Evolutionary conservation across 2,888 invertebrate genomes (phyloP), one percentile per base, ranked within the genome.

Genomic region (Sinotaia quadrata): DNA sequence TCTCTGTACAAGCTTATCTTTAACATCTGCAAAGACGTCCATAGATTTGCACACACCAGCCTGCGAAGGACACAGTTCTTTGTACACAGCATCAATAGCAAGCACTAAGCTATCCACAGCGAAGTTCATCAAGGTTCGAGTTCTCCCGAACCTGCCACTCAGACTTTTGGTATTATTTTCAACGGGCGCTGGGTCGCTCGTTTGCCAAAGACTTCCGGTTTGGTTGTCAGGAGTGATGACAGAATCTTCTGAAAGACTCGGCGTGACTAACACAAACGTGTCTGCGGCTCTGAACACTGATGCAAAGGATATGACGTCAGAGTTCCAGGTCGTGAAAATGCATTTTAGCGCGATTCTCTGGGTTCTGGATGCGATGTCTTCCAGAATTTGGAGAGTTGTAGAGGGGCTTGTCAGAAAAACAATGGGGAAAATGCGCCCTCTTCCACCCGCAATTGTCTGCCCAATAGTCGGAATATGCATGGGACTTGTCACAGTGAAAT

Each of bases 241-340:
- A 18, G 29, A 36, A n/a, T 27, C 34, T 21, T 41, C 58, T 7
- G 27, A 18, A 37, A 54, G 29, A 24, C 29, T 44, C 3, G 68
- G 66, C 36, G 60, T 36, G 15, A 68, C 56, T 3, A 67, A 29
- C 21, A 72, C 18, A 27, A 54, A 56, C 1, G 60, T 57, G 31
- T 62, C 58, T 12, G 62, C 36, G 24, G 57, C 31, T n/a, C 54
- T 44, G 10, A 37, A 34, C n/a, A 51, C 52, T 12, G 56, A 54
- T 18, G 31, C 58, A 12, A 12, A 33, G 10, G 37, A 21, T n/a
- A 61, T 34, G 15, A 52, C 54, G 21, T 54, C 52, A 0, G 60
- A 52, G 44, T 78, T 75, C 77, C 76, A 78, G 0, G 75, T 67
- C 41, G 73, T 71, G 12, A 72, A 54, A 4, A 75, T 31, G n/a